Base-by-base conservation (phyloP, 2,888 invertebrate species). In the Mechanitis messenoides region DNA sequence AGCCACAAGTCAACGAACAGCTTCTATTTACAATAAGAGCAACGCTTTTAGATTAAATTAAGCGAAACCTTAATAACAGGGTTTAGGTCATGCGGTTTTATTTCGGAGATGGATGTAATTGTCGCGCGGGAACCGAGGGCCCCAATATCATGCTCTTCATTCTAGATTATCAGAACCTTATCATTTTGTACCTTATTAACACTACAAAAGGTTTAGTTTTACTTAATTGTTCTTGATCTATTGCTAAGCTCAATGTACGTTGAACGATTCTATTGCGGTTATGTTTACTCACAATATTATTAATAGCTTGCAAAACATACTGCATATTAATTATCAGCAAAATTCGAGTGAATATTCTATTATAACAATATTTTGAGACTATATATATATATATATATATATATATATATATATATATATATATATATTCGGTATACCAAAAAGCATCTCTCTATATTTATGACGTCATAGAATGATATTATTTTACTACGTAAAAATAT, bases 41-140 rank as follows among this genome's bases (percentile, higher is more conserved):
- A 65, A 71, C 72, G 75, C 73, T 76, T 77, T 78, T 71, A 78
- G 71, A 80, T 84, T 80, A 80, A 80, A 79, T 78, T 75, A 78
- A 75, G 72, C 73, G 75, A 72, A 75, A 73, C 74, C 74, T 76
- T 74, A 75, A 70, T 70, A 69, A 67, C 68, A 62, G 69, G 72
- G 67, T 59, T 63, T 66, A 68, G 67, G 66, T 66, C 64, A 61
- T 66, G 66, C 63, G 68, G 71, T 64, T 65, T 73, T 70, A 69
- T 71, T 68, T 66, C 61, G 67, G 64, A 68, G 69, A 71, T 66
- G 65, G 66, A 70, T 69, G 68, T 67, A 64, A 71, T 69, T 66
- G 68, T 69, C 64, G 60, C 62, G 63, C 59, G 62, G 63, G 60
- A 62, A 58, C 60, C 58, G 59, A 62, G 59, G 59, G 59, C 62